A percentile compares a stretch with the other conserved stretches of the same genome.
These are phyloP conservation scores for Oxytorus armatus DNA, from an alignment of 2,888 invertebrate genomes.

Conservation along the genomic window DNA sequence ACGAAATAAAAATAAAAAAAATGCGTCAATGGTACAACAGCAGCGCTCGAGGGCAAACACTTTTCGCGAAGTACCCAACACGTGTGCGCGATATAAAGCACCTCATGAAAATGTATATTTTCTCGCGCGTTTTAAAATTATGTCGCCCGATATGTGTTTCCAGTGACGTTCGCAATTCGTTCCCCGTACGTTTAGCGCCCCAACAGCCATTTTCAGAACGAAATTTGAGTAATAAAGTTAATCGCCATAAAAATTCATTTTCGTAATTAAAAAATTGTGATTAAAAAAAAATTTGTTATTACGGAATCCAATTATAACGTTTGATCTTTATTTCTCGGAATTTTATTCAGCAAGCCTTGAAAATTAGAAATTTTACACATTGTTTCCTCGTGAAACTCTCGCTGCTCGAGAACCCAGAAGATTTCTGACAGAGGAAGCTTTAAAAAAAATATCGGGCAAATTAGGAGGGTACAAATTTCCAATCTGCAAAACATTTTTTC, in stretches of 20 bases:
- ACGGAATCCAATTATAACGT: no score
- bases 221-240: background rate
- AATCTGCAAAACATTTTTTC: background rate
- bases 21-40: conserved; percentile 51
- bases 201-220: background rate
- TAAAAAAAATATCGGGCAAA: no score
- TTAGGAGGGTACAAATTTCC: background rate
- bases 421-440: no score
- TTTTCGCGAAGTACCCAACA: conserved; percentile 35
- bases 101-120: conserved; percentile 34
- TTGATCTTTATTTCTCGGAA: no score
- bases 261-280: no score
- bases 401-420: no score
- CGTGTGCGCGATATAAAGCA: conserved; percentile 29
- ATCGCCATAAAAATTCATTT: no score
- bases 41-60: conserved; percentile 36
- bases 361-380: no score
- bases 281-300: no score
- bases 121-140: conserved; percentile 19
- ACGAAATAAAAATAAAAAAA: conserved; percentile 32
- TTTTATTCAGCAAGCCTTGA: no score
- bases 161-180: background rate
- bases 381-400: no score
- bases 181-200: background rate
- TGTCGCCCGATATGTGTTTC: background rate